Evolutionary conservation across 2,113 vertebrate genomes (phyloP).

Genomic region (Eidolon helvum): DNA sequence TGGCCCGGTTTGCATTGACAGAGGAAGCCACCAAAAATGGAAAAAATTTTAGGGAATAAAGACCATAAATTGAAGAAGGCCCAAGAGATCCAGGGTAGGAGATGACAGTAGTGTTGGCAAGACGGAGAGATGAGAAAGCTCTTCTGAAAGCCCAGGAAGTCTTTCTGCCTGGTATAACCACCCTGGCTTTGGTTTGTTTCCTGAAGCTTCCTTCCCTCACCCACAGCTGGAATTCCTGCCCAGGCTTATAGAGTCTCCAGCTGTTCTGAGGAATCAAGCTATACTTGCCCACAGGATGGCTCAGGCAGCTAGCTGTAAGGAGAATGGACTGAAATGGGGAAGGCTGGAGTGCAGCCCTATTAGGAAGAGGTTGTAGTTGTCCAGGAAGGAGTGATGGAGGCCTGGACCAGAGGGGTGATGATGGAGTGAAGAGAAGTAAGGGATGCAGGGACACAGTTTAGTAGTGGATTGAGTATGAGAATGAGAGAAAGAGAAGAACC

Average conservation of each 20-base stretch:
- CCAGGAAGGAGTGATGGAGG: background rate
- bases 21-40: background rate
- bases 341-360: background rate
- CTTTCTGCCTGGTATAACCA: background rate
- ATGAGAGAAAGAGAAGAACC: background rate
- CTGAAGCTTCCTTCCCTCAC: background rate
- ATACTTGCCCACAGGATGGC: background rate
- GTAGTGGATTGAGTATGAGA: background rate
- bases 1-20: background rate
- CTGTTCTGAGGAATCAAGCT: background rate
- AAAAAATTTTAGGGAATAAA: background rate
- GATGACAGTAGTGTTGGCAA: background rate
- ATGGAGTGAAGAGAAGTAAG: background rate
- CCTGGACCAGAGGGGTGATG: background rate
- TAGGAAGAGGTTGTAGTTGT: background rate
- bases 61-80: background rate
- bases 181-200: background rate
- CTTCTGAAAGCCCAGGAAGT: background rate
- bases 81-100: background rate
- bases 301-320: background rate
- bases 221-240: background rate
- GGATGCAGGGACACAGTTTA: background rate
- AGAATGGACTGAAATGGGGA: background rate
- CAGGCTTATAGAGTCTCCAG: background rate
- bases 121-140: background rate